Evolutionary conservation across 1,140 invertebrate species (phyloP), one percentile per base, ranked within the genome.

Genomic region (Helicoverpa armigera): DNA sequence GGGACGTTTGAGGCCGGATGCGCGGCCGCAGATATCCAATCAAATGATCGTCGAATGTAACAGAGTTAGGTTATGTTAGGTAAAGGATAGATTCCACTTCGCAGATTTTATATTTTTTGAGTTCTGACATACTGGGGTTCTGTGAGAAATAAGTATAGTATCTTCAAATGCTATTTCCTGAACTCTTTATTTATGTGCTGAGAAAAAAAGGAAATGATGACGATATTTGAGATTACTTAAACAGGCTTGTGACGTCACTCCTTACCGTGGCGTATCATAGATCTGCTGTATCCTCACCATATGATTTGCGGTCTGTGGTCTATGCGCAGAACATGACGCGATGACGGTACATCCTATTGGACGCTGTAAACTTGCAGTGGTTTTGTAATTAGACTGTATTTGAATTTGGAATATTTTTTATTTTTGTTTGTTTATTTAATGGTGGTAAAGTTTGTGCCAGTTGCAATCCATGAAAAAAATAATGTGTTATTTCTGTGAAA

Each of bases 1-100:
- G 67, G 80, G 76, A 67, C 63, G 43, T 77, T 53, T 60, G 51
- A 69, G 50, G 70, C 82, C 77, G 81, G 87, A 88, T 79, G 83
- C 75, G 53, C 23, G 67, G 53, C 58, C 67, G 74, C 74, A 48
- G 56, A 61, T 63, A 63, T 31, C 54, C 58, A 51, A 61, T 79
- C 67, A 56, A 81, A 74, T 61, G 74, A 60, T 74, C 56, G 18
- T 65, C 73, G 18, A 50, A 13, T 23, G 13, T 9, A 16, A 2
- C 61, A 67, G 14, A 31, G 0, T 65, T 77, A 77, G 75, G 48
- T 65, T 77, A 77, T 50, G 61, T 50, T 77, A 53, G 9, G 65
- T 14, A 0, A 31, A 72, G 35, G 35, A 43, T 43, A 43, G 35
- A 43, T 5, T 43, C 35, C 4, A 43, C 5, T 43, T 43, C 4